Evolutionary conservation across 2,113 vertebrate genomes (phyloP), one percentile per base, ranked within the genome.

Genomic region (Notothenia rossii): DNA sequence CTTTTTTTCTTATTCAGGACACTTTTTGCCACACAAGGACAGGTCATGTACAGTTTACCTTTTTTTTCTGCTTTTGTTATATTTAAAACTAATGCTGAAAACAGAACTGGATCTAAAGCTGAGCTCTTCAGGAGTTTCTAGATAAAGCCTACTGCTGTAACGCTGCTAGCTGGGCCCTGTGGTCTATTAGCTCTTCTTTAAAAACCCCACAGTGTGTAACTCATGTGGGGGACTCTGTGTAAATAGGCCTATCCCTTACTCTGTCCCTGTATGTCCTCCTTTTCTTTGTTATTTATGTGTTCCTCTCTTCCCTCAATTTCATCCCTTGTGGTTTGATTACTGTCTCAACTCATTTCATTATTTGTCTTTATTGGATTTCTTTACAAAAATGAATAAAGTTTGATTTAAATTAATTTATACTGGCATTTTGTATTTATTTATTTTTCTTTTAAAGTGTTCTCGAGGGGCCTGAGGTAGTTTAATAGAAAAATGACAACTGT

Each of bases 381-480:
- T 77, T 86, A 84, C 17, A 4, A 79, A 65, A 72, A 77, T 51
- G 2, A 94, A 92, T 94, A 94, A 94, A 94, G 53, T 82, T 81
- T 86, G 74, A 84, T 86, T 88, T 90, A 83, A 91, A 84, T 82
- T 2, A 55, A 74, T 12, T 51, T 64, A 14, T 49, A 2, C 22
- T 5, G 9, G 5, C 3, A 8, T 56, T 5, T 46, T 61, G 10
- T 62, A 0, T 10, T 2, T 55, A 12, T 48, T 10, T 22, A 9
- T 49, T 66, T 66, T 25, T 9, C 7, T 29, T 48, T 17, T 40
- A 40, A 5, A 40, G 36, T 40, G 36, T 6, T 40, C 7, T 40
- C 7, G 1, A 40, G 6, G 36, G 36, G 36, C 7, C 36, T 40
- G 36, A 7, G 36, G 36, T 40, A 40, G 36, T 40, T 40, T 40